phyloP scores from a whole-genome alignment of 2,797 vertebrate species.

The Lacerta agilis region DNA sequence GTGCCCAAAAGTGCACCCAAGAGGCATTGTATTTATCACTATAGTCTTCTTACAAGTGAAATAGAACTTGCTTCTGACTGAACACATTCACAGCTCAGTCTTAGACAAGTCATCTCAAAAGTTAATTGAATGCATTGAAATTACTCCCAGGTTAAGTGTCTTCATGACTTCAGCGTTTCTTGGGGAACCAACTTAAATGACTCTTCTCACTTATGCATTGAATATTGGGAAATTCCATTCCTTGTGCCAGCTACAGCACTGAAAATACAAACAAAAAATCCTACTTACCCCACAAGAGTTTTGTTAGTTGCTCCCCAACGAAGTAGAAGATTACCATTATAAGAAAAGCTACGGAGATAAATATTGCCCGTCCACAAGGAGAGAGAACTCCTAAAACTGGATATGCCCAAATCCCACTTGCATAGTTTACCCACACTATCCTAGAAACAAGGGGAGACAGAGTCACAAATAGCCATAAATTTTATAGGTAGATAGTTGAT shows the following conservation, averaged over 20 bases:
- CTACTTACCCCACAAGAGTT: constrained; percentile 28
- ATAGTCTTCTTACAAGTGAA: neutral
- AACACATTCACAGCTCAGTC: neutral
- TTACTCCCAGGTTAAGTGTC: too few relatives aligned
- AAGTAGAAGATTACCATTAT: constrained; percentile 69
- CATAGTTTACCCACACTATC: constrained; percentile 68
- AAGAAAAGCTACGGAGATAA: constrained; percentile 59
- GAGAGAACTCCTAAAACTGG: constrained; percentile 73
- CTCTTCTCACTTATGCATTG: neutral
- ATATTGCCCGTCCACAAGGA: constrained; percentile 57
- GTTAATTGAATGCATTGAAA: too few relatives aligned
- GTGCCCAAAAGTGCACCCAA: neutral
- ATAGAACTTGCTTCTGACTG: neutral
- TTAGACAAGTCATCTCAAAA: too few relatives aligned
- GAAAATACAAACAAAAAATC: neutral
- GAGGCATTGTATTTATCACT: neutral
- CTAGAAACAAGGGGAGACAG: constrained; percentile 50
- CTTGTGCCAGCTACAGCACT: neutral
- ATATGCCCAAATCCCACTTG: constrained; percentile 73
- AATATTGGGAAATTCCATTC: neutral
- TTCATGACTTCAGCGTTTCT: neutral
- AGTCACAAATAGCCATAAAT: neutral
- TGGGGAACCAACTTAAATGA: neutral
- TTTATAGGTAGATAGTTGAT: neutral
- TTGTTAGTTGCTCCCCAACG: constrained; percentile 63